Evolutionary conservation across 2,888 invertebrate genomes (phyloP), one percentile per base, ranked within the genome.

Genomic region (Mamestra brassicae): DNA sequence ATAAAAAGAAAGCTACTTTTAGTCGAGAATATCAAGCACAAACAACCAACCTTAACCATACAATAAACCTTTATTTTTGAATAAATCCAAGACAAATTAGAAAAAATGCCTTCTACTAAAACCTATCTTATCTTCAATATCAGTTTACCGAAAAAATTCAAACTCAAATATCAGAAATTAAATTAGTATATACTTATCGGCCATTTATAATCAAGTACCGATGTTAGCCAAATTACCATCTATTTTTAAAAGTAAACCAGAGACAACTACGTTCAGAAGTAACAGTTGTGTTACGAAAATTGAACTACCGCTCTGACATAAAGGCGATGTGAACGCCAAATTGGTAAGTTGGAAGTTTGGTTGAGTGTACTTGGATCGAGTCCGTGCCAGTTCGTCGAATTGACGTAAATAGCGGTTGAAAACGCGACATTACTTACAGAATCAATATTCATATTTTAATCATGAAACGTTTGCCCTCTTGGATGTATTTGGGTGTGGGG

Each of bases 381-480:
- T 63, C 60, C 63, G 45, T 76, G 62, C 47, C 68, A 52, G 65
- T 90, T 85, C 87, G 67, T 78, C 76, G 87, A 88, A 89, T 36
- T 67, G 74, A 70, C 77, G 83, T 81, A 87, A 89, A 89, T 87
- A 86, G 81, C 82, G 76, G 75, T 77, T 78, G 61, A 73, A 79
- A 76, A 76, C 80, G 82, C 84, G 87, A 83, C 88, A 82, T 84
- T 78, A 82, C 85, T 83, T 78, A 86, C 68, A 75, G 71, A 89
- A 91, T 92, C 92, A 89, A 92, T 92, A 92, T 87, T 86, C 89
- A 90, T 91, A 89, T 82, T 90, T 90, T 87, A 92, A 89, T 90
- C 91, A 92, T 89, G 82, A 79, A 78, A 74, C 80, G 83, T 89
- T 89, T 89, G 85, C 83, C 85, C 80, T 88, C 81, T 81, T 80